Conservation (phyloP, 2,113 vertebrate genomes). For the Hippoglossus stenolepis region DNA sequence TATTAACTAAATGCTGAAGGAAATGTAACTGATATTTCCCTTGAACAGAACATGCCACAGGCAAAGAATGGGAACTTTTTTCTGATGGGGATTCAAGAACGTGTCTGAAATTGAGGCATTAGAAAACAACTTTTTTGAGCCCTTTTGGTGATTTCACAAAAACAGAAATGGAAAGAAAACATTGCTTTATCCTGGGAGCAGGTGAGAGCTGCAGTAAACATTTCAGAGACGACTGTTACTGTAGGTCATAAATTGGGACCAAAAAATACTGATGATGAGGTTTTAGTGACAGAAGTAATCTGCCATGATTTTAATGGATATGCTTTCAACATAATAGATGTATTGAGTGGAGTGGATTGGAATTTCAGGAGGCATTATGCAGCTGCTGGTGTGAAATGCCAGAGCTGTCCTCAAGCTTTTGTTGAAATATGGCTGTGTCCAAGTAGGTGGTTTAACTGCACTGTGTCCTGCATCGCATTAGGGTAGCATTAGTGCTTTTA, state of each 20-base stretch:
- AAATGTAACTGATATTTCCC: constrained; percentile 14
- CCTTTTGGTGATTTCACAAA: too few relatives aligned
- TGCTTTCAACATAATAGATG: constrained; percentile 12
- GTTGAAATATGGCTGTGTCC: constrained; percentile 19
- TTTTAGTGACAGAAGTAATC: constrained; percentile 11
- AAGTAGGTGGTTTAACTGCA: constrained; percentile 1
- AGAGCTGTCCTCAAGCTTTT: constrained; percentile 35
- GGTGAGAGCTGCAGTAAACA: too few relatives aligned
- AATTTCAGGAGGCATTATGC: constrained; percentile 19
- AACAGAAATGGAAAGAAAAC: too few relatives aligned
- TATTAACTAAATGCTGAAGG: constrained; percentile 8
- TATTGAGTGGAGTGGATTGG: neutral
- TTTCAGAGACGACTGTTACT: neutral
- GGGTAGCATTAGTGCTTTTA: constrained; percentile 3
- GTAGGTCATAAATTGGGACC: neutral
- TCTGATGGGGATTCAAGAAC: neutral
- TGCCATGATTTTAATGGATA: constrained; percentile 8
- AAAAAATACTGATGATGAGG: constrained; percentile 2
- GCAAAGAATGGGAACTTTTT: neutral
- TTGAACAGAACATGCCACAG: constrained; percentile 1
- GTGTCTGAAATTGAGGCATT: neutral
- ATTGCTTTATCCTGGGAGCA: too few relatives aligned
- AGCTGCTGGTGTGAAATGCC: constrained; percentile 39
- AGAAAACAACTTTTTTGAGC: neutral
- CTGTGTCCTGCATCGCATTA: neutral